A percentile compares a stretch with the other conserved stretches of the same genome.
Conservation (phyloP, 2,888 invertebrate genomes). For the Sphinx pinastri region DNA sequence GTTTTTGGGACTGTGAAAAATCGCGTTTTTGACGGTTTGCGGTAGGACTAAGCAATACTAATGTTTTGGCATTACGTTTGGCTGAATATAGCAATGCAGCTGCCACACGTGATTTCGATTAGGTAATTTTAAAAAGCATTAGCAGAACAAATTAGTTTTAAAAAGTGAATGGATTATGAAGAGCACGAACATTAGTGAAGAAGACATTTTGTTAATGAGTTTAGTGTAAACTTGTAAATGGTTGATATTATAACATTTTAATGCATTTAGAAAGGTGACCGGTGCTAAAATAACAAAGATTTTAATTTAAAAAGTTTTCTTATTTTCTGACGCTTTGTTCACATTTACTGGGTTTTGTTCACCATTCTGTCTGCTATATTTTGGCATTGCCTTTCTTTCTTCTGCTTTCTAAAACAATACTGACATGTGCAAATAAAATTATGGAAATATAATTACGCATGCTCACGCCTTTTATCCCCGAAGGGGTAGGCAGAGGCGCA, state of each 20-base stretch:
- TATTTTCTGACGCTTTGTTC: background rate
- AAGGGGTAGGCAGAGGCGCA: too few species aligned
- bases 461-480: too few species aligned
- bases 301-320: background rate
- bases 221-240: conserved; percentile 7
- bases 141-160: conserved; percentile 25
- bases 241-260: background rate
- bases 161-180: conserved; percentile 25
- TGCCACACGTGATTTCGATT: conserved; percentile 72
- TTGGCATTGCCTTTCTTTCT: background rate
- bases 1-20: conserved; percentile 79
- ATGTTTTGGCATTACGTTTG: conserved; percentile 74
- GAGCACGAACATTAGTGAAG: conserved; percentile 2
- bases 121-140: conserved; percentile 19
- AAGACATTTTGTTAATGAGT: conserved; percentile 17
- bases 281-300: background rate
- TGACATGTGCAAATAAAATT: too few species aligned
- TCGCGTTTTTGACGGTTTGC: conserved; percentile 74
- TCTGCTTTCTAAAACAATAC: too few species aligned
- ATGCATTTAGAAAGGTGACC: conserved; percentile 1
- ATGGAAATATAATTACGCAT: too few species aligned
- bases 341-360: background rate
- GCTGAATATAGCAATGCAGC: conserved; percentile 69
- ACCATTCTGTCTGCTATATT: background rate
- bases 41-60: conserved; percentile 76